phyloP scores from a whole-genome alignment of 2,113 vertebrate genomes.

The Oxyruncus cristatus region DNA sequence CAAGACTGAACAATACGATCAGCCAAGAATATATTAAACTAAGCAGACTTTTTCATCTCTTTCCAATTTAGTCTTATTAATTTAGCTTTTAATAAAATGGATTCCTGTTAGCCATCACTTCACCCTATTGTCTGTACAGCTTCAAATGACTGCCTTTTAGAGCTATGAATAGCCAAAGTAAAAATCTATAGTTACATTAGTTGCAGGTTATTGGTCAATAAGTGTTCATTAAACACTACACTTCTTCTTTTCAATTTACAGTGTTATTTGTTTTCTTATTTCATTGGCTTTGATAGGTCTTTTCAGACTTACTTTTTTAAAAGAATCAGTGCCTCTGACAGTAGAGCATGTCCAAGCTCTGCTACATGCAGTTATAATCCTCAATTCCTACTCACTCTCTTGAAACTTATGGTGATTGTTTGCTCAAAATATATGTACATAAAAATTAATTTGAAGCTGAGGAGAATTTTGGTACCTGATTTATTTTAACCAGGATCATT shows the following conservation, averaged over 20 bases:
- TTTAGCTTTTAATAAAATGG: constrained; percentile 56
- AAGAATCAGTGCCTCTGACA: background rate
- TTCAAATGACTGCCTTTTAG: constrained; percentile 35
- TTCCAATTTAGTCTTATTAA: constrained; percentile 40
- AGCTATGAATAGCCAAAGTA: constrained; percentile 50
- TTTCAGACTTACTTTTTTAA: background rate
- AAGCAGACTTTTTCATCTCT: background rate
- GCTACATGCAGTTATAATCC: background rate
- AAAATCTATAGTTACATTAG: constrained; percentile 63
- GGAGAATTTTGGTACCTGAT: background rate
- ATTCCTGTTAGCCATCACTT: constrained; percentile 38
- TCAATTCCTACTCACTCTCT: background rate
- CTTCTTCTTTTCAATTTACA: constrained; percentile 22
- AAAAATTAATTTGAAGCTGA: background rate
- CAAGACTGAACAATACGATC: background rate
- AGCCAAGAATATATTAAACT: background rate
- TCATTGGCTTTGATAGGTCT: constrained; percentile 59
- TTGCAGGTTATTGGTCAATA: constrained; percentile 64
- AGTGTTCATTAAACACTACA: constrained; percentile 56
- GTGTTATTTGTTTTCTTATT: constrained; percentile 59
- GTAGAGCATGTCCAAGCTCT: background rate
- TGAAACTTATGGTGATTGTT: background rate
- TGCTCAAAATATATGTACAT: background rate
- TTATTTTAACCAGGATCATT: background rate
- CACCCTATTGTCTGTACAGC: background rate